A percentile compares a stretch with the other conserved stretches of the same genome.
phyloP scores from a whole-genome alignment of 1,140 invertebrate genomes.

The Antheraea pernyi region DNA sequence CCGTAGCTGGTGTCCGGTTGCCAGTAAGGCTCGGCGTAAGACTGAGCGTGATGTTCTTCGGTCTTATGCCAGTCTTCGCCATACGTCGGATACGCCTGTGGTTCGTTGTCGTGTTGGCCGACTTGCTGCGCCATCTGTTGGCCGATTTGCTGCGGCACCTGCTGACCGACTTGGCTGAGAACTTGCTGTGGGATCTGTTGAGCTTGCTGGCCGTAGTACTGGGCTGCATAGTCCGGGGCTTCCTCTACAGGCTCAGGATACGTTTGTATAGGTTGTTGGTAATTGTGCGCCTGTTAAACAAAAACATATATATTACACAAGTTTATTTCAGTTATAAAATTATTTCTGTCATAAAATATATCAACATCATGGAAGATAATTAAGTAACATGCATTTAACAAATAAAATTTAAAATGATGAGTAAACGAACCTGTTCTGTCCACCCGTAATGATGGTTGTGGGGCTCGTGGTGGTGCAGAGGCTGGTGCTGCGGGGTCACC shows the following conservation, averaged over 20 bases:
- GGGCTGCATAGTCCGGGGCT: conserved; percentile 27
- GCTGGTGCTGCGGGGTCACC: conserved; percentile 37
- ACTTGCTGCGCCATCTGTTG: conserved; percentile 13
- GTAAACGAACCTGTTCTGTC: conserved; percentile 21
- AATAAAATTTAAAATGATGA: too few relatives aligned
- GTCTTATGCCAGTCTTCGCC: conserved; percentile 25
- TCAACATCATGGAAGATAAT: too few relatives aligned
- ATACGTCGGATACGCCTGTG: conserved; percentile 13
- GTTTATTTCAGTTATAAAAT: too few relatives aligned
- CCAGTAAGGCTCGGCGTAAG: conserved; percentile 52
- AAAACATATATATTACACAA: background rate
- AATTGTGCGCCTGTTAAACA: conserved; percentile 22
- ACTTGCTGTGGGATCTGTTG: conserved; percentile 4
- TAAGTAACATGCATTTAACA: too few relatives aligned
- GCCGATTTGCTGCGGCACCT: conserved; percentile 12
- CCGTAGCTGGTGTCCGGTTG: conserved; percentile 35
- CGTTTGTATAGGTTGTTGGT: conserved; percentile 17
- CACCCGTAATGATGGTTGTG: conserved; percentile 16
- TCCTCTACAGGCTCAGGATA: conserved; percentile 33
- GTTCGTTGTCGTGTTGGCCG: conserved; percentile 12
- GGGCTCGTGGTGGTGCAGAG: background rate
- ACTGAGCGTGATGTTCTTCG: conserved; percentile 31
- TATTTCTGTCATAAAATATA: too few relatives aligned
- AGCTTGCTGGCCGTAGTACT: conserved; percentile 26
- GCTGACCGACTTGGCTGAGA: conserved; percentile 20